Evolutionary conservation across 2,888 invertebrate genomes (phyloP), one percentile per base, ranked within the genome.

Genomic region (Stenichneumon culpator): DNA sequence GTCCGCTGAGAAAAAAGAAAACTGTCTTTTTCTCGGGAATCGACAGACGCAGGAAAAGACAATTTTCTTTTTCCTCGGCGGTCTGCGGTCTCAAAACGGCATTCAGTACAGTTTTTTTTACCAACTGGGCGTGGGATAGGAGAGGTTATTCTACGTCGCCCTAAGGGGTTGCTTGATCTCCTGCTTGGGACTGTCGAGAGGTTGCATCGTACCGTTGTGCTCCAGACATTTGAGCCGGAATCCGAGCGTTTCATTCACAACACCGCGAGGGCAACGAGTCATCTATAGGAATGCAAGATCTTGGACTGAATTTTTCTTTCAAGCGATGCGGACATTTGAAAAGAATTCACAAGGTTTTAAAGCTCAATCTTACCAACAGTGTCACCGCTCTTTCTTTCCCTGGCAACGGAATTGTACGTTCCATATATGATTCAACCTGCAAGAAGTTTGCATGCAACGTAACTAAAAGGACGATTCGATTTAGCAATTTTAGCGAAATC

Each of bases 341-440:
- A 60, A 60, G 60, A 28, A 60, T 32, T 60, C 60, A 16, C 60
- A 60, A 60, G 60, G 28, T 32, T 28, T 32, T 16, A 4, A 32
- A 32, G 60, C 14, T 60, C 5, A 32, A 60, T 47, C 44, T 60
- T 25, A 44, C 19, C 54, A n/a, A 39, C 57, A 44, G 60, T 44
- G 60, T 60, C 73, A 73, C 73, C 44, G 57, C 32, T 28, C 25
- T 28, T 28, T 50, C 47, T 5, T n/a, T 39, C 39, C 36, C 50
- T 19, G 25, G 57, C 44, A 25, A 73, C 39, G 16, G 47, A 22
- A 32, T 65, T 36, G 36, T 32, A n/a, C 0, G 9, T 44, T 22
- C 60, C n/a, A 47, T 47, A 60, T 47, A 22, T n/a, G 3, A 16
- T 60, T n/a, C 44, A 60, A n/a, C 47, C 47, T 44, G 6, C 19